Evolutionary conservation across 2,888 invertebrate genomes (phyloP), one percentile per base, ranked within the genome.

Genomic region (Rhimphoctona megacephalus): DNA sequence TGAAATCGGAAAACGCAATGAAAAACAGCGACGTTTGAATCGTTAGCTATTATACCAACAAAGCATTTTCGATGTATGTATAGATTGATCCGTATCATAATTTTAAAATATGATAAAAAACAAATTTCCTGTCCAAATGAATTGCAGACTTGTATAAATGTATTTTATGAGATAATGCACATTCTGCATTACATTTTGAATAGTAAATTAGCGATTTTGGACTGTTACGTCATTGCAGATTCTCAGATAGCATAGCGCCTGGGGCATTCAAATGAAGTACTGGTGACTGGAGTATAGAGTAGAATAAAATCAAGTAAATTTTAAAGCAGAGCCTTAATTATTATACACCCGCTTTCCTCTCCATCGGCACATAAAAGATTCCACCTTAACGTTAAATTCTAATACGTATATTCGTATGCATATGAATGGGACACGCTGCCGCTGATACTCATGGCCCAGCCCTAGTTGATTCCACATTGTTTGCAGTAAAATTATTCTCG

Each of bases 391-490:
- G 30, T 67, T 36, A 49, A 49, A 61, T 30, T 43, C 66, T 39
- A 64, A 52, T 52, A 36, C 57, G 36, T 61, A 46, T 72, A 36
- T 66, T 4, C 49, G 54, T 9, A n/a, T 30, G 19, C 22, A 66
- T 19, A 66, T 54, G n/a, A 33, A 80, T 72, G 22, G 39, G 19
- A n/a, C 14, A 67, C 57, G 74, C 49, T 61, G 17, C 57, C 66
- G 46, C 61, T 76, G 73, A 80, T 87, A 86, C 85, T 79, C 81
- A 80, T 79, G 64, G 88, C 88, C 73, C 64, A 83, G 88, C 61
- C 88, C 85, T 73, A 90, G 89, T 92, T 89, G 87, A 91, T 91
- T 91, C 89, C 86, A 90, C 89, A 91, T 89, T 91, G 91, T 90
- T 88, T 88, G 88, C 88, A 87, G 86, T 90, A 88, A 91, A 92